phyloP scores from a whole-genome alignment of 2,113 vertebrate genomes.

The Oncorhynchus kisutch region DNA sequence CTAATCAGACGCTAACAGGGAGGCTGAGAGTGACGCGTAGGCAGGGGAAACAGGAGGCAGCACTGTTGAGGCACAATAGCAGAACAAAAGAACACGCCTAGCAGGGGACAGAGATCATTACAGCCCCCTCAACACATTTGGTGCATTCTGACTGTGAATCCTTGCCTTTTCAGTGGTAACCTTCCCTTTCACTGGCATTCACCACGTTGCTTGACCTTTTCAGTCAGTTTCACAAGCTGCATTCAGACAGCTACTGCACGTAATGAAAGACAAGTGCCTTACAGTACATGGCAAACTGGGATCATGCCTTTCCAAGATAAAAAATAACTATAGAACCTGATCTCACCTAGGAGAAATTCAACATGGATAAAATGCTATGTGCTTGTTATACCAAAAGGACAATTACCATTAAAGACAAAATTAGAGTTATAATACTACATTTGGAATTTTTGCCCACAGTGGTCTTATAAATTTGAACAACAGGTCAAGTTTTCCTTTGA shows the following conservation, averaged over 20 bases:
- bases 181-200: conserved; percentile 19
- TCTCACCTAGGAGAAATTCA: background rate
- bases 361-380: background rate
- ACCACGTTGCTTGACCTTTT: conserved; percentile 46
- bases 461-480: background rate
- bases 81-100: conserved; percentile 45
- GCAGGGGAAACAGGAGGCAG: conserved; percentile 19
- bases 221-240: conserved; percentile 25
- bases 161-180: conserved; percentile 29
- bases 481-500: background rate
- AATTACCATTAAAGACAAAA: background rate
- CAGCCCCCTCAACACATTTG: conserved; percentile 40
- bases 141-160: conserved; percentile 36
- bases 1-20: conserved; percentile 49
- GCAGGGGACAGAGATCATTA: conserved; percentile 43
- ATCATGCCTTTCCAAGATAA: background rate
- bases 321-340: background rate
- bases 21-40: conserved; percentile 30
- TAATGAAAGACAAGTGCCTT: background rate
- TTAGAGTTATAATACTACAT: background rate
- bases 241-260: background rate
- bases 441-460: background rate
- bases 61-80: conserved; percentile 27
- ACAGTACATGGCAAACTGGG: background rate
- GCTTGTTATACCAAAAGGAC: background rate